phyloP scores from a whole-genome alignment of 2,113 vertebrate genomes.

The Gymnorhina tibicen region DNA sequence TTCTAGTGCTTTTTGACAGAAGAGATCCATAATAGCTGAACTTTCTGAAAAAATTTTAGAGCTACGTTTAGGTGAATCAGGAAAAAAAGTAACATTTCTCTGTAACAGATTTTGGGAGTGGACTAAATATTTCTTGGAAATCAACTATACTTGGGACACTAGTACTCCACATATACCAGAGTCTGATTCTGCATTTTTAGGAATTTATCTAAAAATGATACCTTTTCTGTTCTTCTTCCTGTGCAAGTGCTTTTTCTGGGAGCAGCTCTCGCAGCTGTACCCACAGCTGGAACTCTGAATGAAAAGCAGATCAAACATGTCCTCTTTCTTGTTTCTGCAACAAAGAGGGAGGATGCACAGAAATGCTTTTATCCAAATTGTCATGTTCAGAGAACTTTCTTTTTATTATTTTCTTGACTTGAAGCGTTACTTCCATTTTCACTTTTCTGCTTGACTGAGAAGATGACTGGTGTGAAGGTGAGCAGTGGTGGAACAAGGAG shows the following conservation, averaged over 20 bases:
- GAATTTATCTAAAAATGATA: neutral
- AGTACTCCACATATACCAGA: neutral
- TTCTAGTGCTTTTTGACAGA: neutral
- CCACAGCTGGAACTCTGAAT: neutral
- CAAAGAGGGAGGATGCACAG: neutral
- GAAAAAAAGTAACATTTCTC: neutral
- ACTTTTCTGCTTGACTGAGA: constrained; percentile 40
- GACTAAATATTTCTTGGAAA: neutral
- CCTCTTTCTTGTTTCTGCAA: neutral
- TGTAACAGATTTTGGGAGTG: neutral
- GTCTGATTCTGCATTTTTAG: neutral
- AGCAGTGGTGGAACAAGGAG: neutral
- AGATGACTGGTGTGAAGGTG: neutral
- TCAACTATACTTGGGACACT: rapidly evolving
- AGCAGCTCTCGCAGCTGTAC: neutral
- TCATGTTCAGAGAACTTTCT: neutral
- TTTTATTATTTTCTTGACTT: neutral
- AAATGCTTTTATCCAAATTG: constrained; percentile 10
- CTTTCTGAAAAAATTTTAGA: neutral
- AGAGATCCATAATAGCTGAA: neutral
- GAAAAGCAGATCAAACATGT: neutral
- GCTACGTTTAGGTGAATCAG: neutral
- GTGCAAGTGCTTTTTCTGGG: neutral
- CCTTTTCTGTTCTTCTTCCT: neutral
- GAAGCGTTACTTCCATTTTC: constrained; percentile 48